Percentiles rank a stretch among this genome's conserved stretches.
These are phyloP conservation scores for Oreochromis grahami DNA, from an alignment of 2,797 vertebrate genomes.

Conservation along the genomic window DNA sequence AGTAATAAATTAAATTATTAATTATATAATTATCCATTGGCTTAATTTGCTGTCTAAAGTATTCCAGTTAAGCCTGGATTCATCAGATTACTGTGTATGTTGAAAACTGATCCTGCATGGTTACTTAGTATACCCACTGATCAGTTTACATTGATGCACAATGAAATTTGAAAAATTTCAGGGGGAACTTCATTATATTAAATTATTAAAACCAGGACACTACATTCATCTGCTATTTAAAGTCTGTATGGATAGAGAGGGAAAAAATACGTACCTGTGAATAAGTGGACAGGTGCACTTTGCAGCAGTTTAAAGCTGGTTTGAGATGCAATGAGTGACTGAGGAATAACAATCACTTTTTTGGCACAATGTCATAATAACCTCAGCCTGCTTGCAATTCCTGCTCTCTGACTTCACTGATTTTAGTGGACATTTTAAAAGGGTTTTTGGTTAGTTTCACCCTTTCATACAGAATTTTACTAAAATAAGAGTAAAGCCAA, in stretches of 20 bases:
- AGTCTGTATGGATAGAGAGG: not conserved
- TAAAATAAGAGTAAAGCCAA: not conserved
- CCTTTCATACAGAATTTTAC: not conserved
- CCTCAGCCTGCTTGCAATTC: not conserved
- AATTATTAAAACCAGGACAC: not conserved
- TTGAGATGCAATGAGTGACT: not conserved
- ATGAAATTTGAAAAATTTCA: no score
- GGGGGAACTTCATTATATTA: not conserved
- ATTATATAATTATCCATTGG: not conserved
- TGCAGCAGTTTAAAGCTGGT: not conserved
- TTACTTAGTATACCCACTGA: no score
- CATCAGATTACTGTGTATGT: not conserved
- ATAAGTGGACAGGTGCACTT: not conserved
- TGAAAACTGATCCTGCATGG: not conserved
- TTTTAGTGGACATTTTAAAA: no score
- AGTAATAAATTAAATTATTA: not conserved
- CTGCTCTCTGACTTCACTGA: not conserved
- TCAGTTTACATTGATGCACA: no score
- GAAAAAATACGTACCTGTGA: not conserved
- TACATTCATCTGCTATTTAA: not conserved
- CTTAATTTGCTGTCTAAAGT: not conserved
- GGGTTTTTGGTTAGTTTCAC: not conserved
- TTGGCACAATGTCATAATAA: not conserved
- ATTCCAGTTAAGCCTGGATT: not conserved
- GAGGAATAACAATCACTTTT: not conserved